Conservation (phyloP, 2,113 vertebrate genomes). For the Hemiscyllium ocellatum region DNA sequence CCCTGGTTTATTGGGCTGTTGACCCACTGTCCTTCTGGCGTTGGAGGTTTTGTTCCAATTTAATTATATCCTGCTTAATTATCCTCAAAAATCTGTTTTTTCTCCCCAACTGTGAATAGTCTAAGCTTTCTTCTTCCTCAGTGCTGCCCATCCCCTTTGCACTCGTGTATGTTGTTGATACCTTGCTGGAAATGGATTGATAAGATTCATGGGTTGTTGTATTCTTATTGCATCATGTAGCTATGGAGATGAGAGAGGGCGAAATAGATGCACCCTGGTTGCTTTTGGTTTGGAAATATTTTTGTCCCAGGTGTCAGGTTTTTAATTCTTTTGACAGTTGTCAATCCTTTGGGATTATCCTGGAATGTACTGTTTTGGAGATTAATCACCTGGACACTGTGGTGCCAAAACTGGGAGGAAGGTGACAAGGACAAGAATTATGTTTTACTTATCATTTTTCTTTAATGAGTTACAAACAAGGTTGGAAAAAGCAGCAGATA, state of each 20-base stretch:
- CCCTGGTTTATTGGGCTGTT: neutral
- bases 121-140: too few species aligned
- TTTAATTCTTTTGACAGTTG: neutral
- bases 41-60: neutral
- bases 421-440: neutral
- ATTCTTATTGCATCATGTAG: neutral
- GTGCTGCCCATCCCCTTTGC: neutral
- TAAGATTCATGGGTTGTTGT: neutral
- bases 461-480: neutral
- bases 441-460: neutral
- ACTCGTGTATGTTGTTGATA: neutral
- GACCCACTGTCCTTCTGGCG: too few species aligned
- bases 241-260: too few species aligned
- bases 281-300: neutral
- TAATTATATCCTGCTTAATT: too few species aligned
- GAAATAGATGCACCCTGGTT: neutral
- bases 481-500: neutral
- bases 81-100: too few species aligned
- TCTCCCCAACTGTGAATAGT: too few species aligned
- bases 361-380: neutral
- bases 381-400: neutral
- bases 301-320: neutral
- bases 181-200: neutral
- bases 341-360: neutral
- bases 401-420: neutral